Conservation (phyloP, 2,113 vertebrate species). For the Xyliphius kryptos region DNA sequence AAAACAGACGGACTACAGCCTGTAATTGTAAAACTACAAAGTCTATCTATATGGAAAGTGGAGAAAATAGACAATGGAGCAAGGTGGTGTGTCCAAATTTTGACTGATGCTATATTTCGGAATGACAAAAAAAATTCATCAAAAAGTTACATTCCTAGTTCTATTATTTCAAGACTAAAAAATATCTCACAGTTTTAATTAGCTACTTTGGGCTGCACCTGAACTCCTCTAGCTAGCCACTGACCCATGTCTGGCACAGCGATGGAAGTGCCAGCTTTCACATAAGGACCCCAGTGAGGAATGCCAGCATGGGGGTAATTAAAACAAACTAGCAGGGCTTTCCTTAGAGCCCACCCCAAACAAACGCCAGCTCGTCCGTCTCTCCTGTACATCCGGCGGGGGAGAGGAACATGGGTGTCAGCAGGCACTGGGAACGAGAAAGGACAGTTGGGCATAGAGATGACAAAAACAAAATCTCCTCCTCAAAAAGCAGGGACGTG, state of each 20-base stretch:
- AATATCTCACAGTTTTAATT: too few species aligned
- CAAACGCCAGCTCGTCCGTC: constrained; percentile 30
- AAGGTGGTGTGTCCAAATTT: too few species aligned
- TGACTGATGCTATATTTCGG: too few species aligned
- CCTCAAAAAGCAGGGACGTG: constrained; percentile 12
- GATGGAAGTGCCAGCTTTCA: constrained; percentile 34
- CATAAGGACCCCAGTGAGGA: constrained; percentile 39
- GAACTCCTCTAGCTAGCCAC: not conserved
- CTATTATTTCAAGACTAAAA: too few species aligned
- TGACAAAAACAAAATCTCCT: not conserved
- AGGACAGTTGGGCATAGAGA: constrained; percentile 22
- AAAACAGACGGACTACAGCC: too few species aligned
- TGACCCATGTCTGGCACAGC: constrained; percentile 22
- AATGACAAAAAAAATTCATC: too few species aligned
- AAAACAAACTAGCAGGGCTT: constrained; percentile 48
- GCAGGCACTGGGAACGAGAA: constrained; percentile 14
- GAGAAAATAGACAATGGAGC: too few species aligned
- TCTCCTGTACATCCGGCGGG: constrained; percentile 22
- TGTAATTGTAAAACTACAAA: too few species aligned
- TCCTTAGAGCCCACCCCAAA: constrained; percentile 39
- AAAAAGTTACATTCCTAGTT: too few species aligned
- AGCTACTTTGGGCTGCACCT: too few species aligned
- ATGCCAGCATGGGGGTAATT: constrained; percentile 51
- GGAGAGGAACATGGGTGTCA: constrained; percentile 6
- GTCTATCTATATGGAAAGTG: too few species aligned